These are phyloP conservation scores for Camelus bactrianus DNA, from an alignment of 2,113 vertebrate genomes.

Conservation along the genomic window DNA sequence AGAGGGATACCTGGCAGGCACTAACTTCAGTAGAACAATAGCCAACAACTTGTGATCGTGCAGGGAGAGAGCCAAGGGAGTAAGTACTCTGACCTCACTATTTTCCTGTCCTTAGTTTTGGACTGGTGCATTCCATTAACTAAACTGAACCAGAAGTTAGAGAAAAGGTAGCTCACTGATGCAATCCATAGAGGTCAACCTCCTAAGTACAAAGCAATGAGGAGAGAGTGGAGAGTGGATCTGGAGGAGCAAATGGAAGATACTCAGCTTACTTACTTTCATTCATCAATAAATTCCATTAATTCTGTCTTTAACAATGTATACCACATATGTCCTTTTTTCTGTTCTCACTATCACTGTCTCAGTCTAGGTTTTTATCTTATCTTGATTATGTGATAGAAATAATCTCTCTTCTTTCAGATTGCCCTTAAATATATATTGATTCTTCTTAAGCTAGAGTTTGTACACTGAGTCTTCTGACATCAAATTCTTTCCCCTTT, in stretches of 20 bases:
- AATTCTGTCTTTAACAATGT: not conserved
- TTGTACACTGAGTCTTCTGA: not conserved
- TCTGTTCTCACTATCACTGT: not conserved
- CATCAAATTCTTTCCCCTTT: not conserved
- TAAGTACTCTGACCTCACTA: not conserved
- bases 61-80: not conserved
- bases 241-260: not conserved
- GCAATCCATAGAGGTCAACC: not conserved
- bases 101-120: not conserved
- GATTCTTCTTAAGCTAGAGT: not conserved
- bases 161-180: not conserved
- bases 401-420: not conserved
- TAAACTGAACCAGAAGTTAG: not conserved
- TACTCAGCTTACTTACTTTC: not conserved
- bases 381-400: not conserved
- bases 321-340: not conserved
- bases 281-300: not conserved
- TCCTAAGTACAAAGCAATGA: not conserved
- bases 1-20: not conserved
- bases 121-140: not conserved
- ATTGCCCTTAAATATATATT: not conserved
- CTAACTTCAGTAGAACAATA: not conserved
- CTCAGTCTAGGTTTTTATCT: not conserved
- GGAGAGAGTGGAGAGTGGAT: not conserved
- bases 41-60: not conserved